These are phyloP conservation scores for Cygnus buccinator DNA, from an alignment of 2,113 vertebrate genomes.

Conservation along the genomic window DNA sequence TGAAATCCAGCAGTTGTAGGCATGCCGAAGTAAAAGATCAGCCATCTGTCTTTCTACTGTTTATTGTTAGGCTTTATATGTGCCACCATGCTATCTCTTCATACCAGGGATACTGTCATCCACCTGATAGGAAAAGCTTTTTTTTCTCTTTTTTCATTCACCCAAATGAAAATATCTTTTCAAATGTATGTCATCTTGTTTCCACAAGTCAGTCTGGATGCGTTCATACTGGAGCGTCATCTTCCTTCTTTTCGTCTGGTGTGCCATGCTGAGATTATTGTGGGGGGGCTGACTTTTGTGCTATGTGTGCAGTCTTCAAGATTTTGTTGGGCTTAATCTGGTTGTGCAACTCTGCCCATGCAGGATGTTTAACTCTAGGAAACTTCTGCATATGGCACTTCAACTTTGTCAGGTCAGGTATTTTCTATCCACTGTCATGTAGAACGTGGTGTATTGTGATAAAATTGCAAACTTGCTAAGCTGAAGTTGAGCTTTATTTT, in stretches of 20 bases:
- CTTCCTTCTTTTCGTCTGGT: neutral
- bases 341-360: neutral
- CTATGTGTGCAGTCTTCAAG: accelerated
- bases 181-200: neutral
- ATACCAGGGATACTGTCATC: neutral
- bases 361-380: neutral
- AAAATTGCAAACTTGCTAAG: neutral
- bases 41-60: neutral
- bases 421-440: neutral
- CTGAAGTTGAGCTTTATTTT: neutral
- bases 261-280: neutral
- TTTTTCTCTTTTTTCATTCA: neutral
- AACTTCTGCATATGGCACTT: neutral
- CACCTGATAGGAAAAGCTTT: neutral
- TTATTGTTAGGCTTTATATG: neutral
- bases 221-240: neutral
- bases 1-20: neutral
- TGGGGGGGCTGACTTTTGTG: neutral
- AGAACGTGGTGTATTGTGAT: neutral
- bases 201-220: neutral
- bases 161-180: neutral
- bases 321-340: neutral
- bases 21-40: neutral
- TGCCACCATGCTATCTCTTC: neutral
- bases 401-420: neutral